Evolutionary conservation across 2,113 vertebrate genomes (phyloP).

Genomic region (Aix galericulata): DNA sequence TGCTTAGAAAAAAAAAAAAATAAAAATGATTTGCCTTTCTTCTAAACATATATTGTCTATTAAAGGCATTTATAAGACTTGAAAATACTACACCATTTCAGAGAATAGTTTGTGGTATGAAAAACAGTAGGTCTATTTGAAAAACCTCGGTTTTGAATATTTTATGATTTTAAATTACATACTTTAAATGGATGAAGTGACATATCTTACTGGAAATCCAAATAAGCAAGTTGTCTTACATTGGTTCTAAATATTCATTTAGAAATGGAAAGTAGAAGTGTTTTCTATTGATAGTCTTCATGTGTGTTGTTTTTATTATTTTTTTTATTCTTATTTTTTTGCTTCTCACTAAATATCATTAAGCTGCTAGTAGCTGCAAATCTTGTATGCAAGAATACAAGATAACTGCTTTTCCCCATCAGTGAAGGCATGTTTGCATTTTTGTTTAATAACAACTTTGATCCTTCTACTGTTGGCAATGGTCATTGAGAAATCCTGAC

Average conservation of each 20-base stretch:
- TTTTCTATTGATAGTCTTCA: neutral
- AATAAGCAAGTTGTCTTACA: conserved; percentile 22
- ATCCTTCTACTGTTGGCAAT: conserved; percentile 74
- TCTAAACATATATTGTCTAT: conserved; percentile 38
- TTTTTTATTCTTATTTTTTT: neutral
- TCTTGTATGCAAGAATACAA: neutral
- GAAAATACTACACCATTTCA: neutral
- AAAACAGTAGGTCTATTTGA: neutral
- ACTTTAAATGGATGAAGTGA: neutral
- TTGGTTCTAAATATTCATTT: neutral
- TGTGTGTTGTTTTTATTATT: neutral
- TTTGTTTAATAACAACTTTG: conserved; percentile 83
- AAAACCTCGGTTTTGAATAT: neutral
- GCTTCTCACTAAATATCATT: conserved; percentile 35
- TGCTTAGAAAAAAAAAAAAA: conserved; percentile 34
- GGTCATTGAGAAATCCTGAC: conserved; percentile 83
- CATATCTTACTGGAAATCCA: neutral
- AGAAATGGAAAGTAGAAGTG: conserved; percentile 18
- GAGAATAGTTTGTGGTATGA: neutral
- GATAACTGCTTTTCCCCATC: conserved; percentile 41
- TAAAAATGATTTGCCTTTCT: neutral
- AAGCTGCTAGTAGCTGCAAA: conserved; percentile 14
- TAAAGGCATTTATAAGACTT: conserved; percentile 8
- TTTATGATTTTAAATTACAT: neutral
- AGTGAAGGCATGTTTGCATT: conserved; percentile 66